Base-by-base conservation (phyloP, 2,113 vertebrate genomes). In the Crocuta crocuta region DNA sequence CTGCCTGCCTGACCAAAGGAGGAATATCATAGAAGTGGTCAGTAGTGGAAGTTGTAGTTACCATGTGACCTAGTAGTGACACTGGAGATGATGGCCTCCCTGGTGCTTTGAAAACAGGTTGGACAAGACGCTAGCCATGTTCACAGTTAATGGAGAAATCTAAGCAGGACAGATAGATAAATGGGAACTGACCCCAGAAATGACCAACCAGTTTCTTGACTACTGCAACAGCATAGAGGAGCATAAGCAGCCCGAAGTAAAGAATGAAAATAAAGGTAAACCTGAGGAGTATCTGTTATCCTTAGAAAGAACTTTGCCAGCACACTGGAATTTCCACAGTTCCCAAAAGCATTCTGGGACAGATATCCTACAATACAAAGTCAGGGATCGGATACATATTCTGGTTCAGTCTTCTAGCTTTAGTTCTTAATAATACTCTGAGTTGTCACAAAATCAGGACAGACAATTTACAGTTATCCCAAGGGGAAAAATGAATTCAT, bases 381-480 rank as follows among this genome's bases (percentile, higher is more conserved):
- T 94, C 84, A 84, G 50, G 45, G 21, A 53, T 76, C 68, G 55
- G 58, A 79, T 4, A 90, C 63, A 76, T 80, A 74, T 68, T 90
- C 33, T 94, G 21, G 28, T 33, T 85, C 45, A 84, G n/a, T 88
- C 28, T 39, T 45, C 58, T 94, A 71, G 48, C 89, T 95, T 97
- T 12, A 91, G 45, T 93, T 93, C 35, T 39, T 87, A 91, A 76
- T 78, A 89, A 76, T 78, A 86, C 66, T 74, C 61, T 68, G 61
- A 88, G 65, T 97, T 95, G 48, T 96, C 94, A 89, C 63, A 95
- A 97, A 95, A 95, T 95, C 68, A 97, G 86, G 39, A 96, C 74
- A 95, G 86, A 55, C 93, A 96, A 97, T 98, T 97, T 97, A 79
- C 43, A 83, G 86, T 89, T 91, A 86, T 97, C 94, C 85, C 96